These are phyloP conservation scores for Pseudolycoriella hygida DNA, from an alignment of 2,888 invertebrate species.

Conservation along the genomic window DNA sequence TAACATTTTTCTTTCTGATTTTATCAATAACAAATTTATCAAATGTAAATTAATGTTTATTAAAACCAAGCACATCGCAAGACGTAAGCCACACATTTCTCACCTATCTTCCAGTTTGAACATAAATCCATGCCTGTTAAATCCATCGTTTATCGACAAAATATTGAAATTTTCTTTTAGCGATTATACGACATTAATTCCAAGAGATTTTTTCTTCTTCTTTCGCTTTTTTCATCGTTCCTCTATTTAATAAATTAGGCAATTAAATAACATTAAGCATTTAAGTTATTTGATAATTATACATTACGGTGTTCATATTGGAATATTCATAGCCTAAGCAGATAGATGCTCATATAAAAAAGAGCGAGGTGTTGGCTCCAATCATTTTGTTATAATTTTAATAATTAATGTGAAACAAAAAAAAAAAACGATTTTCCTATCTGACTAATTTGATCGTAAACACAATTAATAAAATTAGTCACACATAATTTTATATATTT, in stretches of 20 bases:
- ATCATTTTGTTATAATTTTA: too few species aligned
- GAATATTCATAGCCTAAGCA: neutral
- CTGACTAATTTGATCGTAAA: too few species aligned
- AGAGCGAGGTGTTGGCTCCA: too few species aligned
- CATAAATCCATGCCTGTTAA: neutral
- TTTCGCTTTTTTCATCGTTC: too few species aligned
- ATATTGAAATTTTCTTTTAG: neutral
- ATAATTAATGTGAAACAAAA: too few species aligned
- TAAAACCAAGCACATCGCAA: too few species aligned
- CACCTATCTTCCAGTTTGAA: too few species aligned
- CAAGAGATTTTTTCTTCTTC: neutral
- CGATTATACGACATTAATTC: neutral
- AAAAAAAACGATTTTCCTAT: too few species aligned
- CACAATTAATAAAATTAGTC: too few species aligned
- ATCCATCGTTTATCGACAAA: neutral
- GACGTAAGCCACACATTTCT: too few species aligned
- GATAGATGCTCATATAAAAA: neutral
- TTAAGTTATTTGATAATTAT: constrained; percentile 1
- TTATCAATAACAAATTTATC: neutral
- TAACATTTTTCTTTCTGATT: neutral
- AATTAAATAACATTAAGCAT: constrained; percentile 1
- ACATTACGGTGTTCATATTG: neutral
- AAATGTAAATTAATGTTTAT: neutral
- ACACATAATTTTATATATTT: too few species aligned
- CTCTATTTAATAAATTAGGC: neutral